Percentiles rank a stretch among this genome's conserved stretches.
Conservation (phyloP, 1,140 invertebrate genomes). For the Melanaphis sacchari region DNA sequence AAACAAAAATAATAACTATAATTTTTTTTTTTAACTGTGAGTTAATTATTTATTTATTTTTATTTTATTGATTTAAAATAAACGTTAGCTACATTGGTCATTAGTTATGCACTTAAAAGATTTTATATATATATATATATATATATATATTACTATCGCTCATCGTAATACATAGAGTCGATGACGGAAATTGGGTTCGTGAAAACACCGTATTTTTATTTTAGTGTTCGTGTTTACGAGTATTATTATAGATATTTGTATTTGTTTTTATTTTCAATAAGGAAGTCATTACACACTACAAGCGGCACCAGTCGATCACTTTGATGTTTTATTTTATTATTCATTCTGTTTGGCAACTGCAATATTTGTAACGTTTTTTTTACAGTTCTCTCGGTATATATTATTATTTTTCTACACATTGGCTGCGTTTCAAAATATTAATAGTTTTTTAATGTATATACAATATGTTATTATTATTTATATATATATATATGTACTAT, state of each 20-base stretch:
- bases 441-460: constrained; percentile 30
- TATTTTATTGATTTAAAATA: too few species aligned
- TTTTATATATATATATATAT: too few species aligned
- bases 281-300: neutral
- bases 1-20: neutral
- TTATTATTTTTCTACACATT: constrained; percentile 9
- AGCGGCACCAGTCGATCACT: neutral
- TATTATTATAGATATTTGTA: neutral
- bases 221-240: neutral
- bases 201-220: neutral
- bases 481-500: neutral
- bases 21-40: neutral
- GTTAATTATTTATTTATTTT: neutral
- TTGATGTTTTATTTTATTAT: constrained; percentile 5
- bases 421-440: constrained; percentile 33
- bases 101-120: too few species aligned
- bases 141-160: neutral
- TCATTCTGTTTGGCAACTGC: neutral
- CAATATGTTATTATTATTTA: neutral
- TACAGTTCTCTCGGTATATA: neutral
- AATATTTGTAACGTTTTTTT: constrained; percentile 18
- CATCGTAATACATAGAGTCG: neutral
- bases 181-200: neutral
- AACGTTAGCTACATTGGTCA: too few species aligned
- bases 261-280: neutral